Percentiles rank a stretch among this genome's conserved stretches.
These are phyloP conservation scores for Poeciliopsis presidionis DNA, from an alignment of 2,797 vertebrate species.

Conservation along the genomic window DNA sequence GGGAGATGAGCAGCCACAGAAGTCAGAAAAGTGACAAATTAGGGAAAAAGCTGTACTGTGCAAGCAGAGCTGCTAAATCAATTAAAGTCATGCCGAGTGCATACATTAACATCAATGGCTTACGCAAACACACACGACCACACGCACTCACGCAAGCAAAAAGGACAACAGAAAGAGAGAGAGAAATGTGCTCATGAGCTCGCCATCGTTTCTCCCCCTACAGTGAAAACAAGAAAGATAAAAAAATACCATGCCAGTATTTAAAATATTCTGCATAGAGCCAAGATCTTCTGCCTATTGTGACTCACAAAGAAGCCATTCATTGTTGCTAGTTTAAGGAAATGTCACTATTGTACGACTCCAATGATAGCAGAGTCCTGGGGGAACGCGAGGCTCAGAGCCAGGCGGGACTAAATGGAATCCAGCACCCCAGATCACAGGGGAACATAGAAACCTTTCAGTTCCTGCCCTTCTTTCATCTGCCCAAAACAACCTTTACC, in stretches of 20 bases:
- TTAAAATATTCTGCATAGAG: constrained; percentile 85
- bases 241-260: constrained; percentile 70
- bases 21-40: constrained; percentile 85
- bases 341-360: constrained; percentile 91
- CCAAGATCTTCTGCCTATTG: constrained; percentile 72
- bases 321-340: constrained; percentile 91
- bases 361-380: constrained; percentile 84
- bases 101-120: constrained; percentile 76
- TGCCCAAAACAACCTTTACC: constrained; percentile 50
- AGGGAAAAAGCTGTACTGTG: constrained; percentile 79
- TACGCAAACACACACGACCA: constrained; percentile 29
- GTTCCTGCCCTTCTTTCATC: constrained; percentile 37
- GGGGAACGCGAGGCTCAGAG: constrained; percentile 76
- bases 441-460: constrained; percentile 57
- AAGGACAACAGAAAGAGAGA: constrained; percentile 35
- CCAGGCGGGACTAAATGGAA: constrained; percentile 55
- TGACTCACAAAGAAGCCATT: constrained; percentile 73
- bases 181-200: constrained; percentile 56
- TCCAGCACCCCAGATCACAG: constrained; percentile 55
- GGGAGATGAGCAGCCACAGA: constrained; percentile 78
- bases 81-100: constrained; percentile 81
- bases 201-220: constrained; percentile 61
- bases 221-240: constrained; percentile 62
- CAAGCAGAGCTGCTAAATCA: constrained; percentile 80
- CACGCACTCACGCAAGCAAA: neutral